Base-by-base conservation (phyloP, 2,113 vertebrate species). In the Cervus canadensis region DNA sequence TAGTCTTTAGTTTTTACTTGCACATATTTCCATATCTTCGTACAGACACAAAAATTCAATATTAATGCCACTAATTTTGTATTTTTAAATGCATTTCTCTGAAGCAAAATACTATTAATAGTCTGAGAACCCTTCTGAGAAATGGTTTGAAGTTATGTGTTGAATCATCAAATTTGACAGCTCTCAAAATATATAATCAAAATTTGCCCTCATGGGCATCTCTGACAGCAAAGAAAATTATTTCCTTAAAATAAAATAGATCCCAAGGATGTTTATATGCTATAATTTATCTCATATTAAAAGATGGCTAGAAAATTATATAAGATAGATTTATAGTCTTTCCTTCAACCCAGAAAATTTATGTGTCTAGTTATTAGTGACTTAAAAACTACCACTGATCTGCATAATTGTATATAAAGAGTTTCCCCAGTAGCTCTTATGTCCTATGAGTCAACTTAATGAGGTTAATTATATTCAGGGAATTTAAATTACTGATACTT, bases 151-250 rank as follows among this genome's bases (percentile, higher is more conserved):
- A 97, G 93, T 96, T 93, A 89, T 74, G 95, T 95, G 96, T 95
- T 97, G 95, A 95, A 84, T 94, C 54, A 76, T 91, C 86, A 96
- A 93, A 95, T 91, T 93, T 97, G 98, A 96, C 62, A 97, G 64
- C 62, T 87, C 57, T 97, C 91, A 97, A 96, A 96, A 97, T 97
- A 97, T 91, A 88, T 89, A 91, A 84, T 89, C 97, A 97, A 97
- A 96, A 60, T 78, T 57, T 94, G 74, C 52, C 91, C 93, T 96
- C 87, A 21, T 91, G 86, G n/a, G 87, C n/a, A 52, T 97, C 56
- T 95, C 89, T 92, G 96, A 96, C 78, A 97, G 91, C 86, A 97
- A 89, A 96, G 82, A 97, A 97, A 98, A 97, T 93, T 91, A 96
- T 97, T 97, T 96, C 87, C 91, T 93, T 93, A 96, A 94, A 97